Evolutionary conservation across 2,113 vertebrate genomes (phyloP).

Genomic region (Rutilus rutilus): DNA sequence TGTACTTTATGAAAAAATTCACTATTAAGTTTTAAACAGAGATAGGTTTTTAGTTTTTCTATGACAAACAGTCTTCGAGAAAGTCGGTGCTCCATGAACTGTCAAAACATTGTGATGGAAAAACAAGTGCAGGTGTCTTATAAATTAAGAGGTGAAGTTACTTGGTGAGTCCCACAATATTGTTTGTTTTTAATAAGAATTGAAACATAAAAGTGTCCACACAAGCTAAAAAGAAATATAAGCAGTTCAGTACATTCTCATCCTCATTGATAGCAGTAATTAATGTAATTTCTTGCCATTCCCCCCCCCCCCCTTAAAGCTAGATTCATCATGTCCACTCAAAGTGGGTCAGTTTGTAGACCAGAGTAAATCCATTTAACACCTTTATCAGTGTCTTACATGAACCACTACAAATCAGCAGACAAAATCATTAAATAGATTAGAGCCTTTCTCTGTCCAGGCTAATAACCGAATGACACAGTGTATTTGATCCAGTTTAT

Average conservation of each 20-base stretch:
- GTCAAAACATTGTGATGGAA: neutral
- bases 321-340: constrained; percentile 18
- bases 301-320: neutral
- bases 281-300: neutral
- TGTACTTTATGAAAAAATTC: neutral
- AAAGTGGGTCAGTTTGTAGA: constrained; percentile 40
- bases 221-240: too few species aligned
- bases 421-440: constrained; percentile 34
- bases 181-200: neutral
- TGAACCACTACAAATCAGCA: constrained; percentile 1
- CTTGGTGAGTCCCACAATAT: neutral
- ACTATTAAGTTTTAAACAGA: neutral
- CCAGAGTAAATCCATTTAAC: constrained; percentile 46
- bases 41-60: neutral
- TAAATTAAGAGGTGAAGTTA: neutral
- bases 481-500: constrained; percentile 24
- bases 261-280: neutral
- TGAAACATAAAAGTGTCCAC: neutral
- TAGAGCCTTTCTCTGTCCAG: constrained; percentile 25
- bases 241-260: neutral
- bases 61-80: neutral
- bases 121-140: neutral
- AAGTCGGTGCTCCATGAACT: neutral
- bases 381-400: constrained; percentile 38
- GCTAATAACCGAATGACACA: constrained; percentile 29